Percentiles rank a stretch among this genome's conserved stretches.
Conservation (phyloP, 2,888 invertebrate species). For the Crepidodera aurea region DNA sequence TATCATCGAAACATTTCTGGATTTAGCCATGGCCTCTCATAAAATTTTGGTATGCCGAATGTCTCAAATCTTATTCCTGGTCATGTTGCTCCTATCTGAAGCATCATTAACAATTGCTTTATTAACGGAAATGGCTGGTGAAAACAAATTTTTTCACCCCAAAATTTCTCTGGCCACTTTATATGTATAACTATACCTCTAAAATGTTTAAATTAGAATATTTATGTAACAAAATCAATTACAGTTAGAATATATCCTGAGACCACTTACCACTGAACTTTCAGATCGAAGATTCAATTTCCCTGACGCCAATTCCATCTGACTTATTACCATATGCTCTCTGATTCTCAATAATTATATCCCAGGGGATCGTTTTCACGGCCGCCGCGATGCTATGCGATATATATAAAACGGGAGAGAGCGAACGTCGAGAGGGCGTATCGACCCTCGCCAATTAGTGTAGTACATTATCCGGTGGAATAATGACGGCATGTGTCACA, state of each 20-base stretch:
- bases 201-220: too few relatives aligned
- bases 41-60: too few relatives aligned
- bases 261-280: background rate
- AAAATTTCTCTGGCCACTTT: too few relatives aligned
- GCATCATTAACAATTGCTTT: too few relatives aligned
- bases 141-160: too few relatives aligned
- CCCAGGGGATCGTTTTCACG: constrained; percentile 54
- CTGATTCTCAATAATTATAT: constrained; percentile 55
- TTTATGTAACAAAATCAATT: background rate
- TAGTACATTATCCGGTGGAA: constrained; percentile 58
- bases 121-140: too few relatives aligned
- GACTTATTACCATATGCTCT: constrained; percentile 55
- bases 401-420: constrained; percentile 43
- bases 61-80: too few relatives aligned
- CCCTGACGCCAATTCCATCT: constrained; percentile 7
- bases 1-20: too few relatives aligned
- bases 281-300: background rate
- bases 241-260: background rate
- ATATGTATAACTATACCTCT: too few relatives aligned
- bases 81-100: too few relatives aligned
- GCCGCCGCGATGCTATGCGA: constrained; percentile 35
- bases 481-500: constrained; percentile 61
- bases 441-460: constrained; percentile 58
- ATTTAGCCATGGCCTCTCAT: too few relatives aligned
- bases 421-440: constrained; percentile 40